These are phyloP conservation scores for Dolichallabes microphthalmus DNA, from an alignment of 2,113 vertebrate genomes.

Conservation along the genomic window DNA sequence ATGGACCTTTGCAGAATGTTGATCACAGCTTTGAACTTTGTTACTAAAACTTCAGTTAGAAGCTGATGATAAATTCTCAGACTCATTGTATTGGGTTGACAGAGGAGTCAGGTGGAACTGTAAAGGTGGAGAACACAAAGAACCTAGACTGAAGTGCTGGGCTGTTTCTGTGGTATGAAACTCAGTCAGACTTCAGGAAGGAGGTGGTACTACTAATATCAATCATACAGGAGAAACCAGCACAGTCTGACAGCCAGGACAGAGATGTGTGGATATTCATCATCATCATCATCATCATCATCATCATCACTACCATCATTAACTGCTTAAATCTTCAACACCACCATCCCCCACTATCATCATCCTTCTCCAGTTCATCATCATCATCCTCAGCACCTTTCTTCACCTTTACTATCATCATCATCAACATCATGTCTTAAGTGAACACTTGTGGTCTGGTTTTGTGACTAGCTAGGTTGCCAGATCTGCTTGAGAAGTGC, in stretches of 20 bases:
- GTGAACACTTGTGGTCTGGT: not conserved
- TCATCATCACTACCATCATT: not conserved
- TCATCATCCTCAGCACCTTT: not conserved
- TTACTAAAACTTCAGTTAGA: not conserved
- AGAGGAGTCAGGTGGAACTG: not conserved
- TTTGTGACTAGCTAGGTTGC: too few species aligned
- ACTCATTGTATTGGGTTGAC: not conserved
- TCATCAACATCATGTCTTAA: not conserved
- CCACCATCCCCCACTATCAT: not conserved
- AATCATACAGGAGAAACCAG: not conserved
- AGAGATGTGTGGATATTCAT: not conserved
- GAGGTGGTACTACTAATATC: not conserved
- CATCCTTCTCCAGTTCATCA: not conserved
- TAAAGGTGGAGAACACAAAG: not conserved
- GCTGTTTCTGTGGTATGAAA: not conserved
- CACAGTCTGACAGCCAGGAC: not conserved
- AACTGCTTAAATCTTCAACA: not conserved
- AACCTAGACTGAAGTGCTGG: not conserved
- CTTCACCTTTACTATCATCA: not conserved
- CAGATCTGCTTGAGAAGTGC: not conserved
- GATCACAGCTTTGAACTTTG: not conserved
- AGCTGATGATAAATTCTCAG: not conserved
- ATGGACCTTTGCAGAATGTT: not conserved
- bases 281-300: conserved; percentile 22
- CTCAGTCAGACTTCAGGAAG: too few species aligned